phyloP scores from a whole-genome alignment of 2,797 vertebrate genomes.

The Glyptemys insculpta region DNA sequence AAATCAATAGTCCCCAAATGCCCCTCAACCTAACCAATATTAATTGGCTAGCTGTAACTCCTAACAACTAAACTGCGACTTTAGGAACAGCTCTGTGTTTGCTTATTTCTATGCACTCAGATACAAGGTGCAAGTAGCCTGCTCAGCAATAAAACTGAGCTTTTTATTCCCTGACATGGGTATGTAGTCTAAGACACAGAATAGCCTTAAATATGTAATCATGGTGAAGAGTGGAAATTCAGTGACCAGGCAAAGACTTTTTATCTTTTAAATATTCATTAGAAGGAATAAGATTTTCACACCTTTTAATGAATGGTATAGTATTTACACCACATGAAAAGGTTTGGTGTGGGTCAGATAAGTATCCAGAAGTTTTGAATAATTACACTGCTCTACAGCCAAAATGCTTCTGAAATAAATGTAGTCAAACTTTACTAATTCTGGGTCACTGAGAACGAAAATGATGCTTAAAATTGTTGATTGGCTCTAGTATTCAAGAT shows the following conservation, averaged over 20 bases:
- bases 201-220: not conserved
- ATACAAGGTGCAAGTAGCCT: not conserved
- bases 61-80: fast-evolving
- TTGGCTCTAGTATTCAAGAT: too few species aligned
- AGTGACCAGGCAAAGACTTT: fast-evolving
- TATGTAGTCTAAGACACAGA: not conserved
- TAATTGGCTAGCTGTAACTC: not conserved
- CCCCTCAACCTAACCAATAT: not conserved
- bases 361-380: not conserved
- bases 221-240: not conserved
- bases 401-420: too few species aligned
- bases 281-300: not conserved
- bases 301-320: not conserved
- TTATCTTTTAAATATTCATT: not conserved
- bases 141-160: not conserved
- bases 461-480: too few species aligned
- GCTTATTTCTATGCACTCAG: fast-evolving
- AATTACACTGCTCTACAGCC: too few species aligned
- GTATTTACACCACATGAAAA: not conserved
- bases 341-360: not conserved
- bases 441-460: too few species aligned
- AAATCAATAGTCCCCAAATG: not conserved
- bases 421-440: too few species aligned
- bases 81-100: not conserved
- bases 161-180: fast-evolving